These are phyloP conservation scores for Naso thynnoides DNA, from an alignment of 2,797 vertebrate species.

Conservation along the genomic window DNA sequence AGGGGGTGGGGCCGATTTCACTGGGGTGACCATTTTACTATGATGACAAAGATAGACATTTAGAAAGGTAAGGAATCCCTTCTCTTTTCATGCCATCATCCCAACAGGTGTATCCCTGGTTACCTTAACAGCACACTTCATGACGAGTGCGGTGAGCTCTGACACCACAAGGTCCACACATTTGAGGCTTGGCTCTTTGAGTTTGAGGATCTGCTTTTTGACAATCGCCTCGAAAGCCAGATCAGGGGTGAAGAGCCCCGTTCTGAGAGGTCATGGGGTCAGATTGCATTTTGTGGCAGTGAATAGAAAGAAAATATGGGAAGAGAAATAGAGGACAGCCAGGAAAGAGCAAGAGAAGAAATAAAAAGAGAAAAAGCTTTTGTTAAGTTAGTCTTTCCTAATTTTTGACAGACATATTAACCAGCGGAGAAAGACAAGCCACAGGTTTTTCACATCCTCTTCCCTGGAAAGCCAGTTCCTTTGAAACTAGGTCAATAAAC, in stretches of 20 bases:
- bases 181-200: constrained; percentile 94
- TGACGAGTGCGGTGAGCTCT: constrained; percentile 91
- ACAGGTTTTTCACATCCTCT: constrained; percentile 74
- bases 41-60: constrained; percentile 42
- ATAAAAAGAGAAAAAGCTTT: constrained; percentile 63
- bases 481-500: constrained; percentile 19
- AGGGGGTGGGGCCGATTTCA: constrained; percentile 47
- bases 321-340: constrained; percentile 49
- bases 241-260: constrained; percentile 94
- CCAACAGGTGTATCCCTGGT: constrained; percentile 58
- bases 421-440: constrained; percentile 74
- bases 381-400: constrained; percentile 81
- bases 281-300: constrained; percentile 61
- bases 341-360: constrained; percentile 52
- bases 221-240: constrained; percentile 94
- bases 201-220: constrained; percentile 96
- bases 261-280: constrained; percentile 82
- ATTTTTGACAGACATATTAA: constrained; percentile 60
- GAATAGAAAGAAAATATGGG: constrained; percentile 46
- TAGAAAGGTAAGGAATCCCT: constrained; percentile 39
- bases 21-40: constrained; percentile 47
- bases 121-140: constrained; percentile 93
- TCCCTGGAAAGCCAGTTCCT: constrained; percentile 28
- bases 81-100: constrained; percentile 44
- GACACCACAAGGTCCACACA: constrained; percentile 94